Conservation (phyloP, 2,113 vertebrate genomes). For the human (Homo sapiens) region GRCh38 chr4:125488001-125488500, state of each 20-base stretch:
- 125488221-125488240: background rate
- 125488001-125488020: background rate
- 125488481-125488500: background rate
- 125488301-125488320: background rate
- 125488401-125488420: background rate
- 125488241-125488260: background rate
- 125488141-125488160: background rate
- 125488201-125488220: background rate
- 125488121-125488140: background rate
- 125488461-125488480: background rate
- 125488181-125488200: background rate
- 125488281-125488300: background rate
- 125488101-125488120: background rate
- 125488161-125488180: background rate
- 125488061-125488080: background rate
- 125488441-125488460: background rate
- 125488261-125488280: background rate
- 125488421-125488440: fast-evolving
- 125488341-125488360: background rate
- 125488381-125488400: background rate
- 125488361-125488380: no score
- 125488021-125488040: background rate
- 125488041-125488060: background rate
- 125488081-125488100: background rate
- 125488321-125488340: background rate